Evolutionary conservation across 2,113 vertebrate species (phyloP).

Genomic region (Machaerirhynchus nigripectus): DNA sequence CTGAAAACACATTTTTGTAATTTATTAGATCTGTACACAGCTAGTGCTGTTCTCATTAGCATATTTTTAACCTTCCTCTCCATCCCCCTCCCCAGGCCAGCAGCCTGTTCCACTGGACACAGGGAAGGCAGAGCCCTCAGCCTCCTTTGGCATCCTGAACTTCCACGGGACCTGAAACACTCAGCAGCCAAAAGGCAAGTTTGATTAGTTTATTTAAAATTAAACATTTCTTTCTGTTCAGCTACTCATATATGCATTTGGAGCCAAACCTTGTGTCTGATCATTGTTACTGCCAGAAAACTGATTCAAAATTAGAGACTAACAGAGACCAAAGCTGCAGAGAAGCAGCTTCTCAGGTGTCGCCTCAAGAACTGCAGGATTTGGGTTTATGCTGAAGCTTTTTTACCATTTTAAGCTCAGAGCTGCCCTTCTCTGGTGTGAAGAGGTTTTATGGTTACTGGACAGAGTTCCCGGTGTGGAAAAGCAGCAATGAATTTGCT

Average conservation of each 20-base stretch:
- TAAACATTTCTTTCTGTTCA: neutral
- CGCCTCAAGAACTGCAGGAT: neutral
- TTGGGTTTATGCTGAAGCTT: neutral
- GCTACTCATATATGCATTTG: neutral
- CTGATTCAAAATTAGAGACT: neutral
- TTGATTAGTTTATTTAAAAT: conserved; percentile 44
- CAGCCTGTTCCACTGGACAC: neutral
- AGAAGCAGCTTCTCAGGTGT: neutral
- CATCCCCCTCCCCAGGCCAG: neutral
- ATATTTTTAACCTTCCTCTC: neutral
- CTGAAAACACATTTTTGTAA: neutral
- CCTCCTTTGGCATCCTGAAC: neutral
- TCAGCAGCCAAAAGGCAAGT: neutral
- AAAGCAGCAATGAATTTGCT: neutral
- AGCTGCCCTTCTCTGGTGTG: neutral
- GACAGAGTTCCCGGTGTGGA: neutral
- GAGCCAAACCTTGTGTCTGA: neutral
- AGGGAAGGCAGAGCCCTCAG: neutral
- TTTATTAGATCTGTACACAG: conserved; percentile 35
- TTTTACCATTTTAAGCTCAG: neutral
- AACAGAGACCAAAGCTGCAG: neutral
- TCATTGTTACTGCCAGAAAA: neutral
- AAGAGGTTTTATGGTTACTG: neutral
- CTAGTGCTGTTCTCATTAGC: neutral
- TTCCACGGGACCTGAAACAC: neutral